phyloP scores from a whole-genome alignment of 1,140 invertebrate species.

The Anastrepha obliqua region DNA sequence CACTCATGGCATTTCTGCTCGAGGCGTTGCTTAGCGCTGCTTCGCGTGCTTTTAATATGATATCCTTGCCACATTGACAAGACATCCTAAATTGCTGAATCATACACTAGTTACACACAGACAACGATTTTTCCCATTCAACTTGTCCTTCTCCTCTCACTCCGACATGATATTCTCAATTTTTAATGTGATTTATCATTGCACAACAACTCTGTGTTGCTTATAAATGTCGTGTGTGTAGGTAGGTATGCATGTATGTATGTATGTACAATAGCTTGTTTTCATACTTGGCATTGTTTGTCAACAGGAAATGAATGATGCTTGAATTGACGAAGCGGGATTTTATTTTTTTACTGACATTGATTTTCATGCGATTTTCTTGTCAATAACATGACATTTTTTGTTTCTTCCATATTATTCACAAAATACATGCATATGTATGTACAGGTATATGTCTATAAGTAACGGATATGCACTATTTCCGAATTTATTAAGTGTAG shows the following conservation, averaged over 20 bases:
- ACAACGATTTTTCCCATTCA: not conserved
- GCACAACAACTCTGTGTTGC: not conserved
- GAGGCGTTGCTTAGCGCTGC: too few species aligned
- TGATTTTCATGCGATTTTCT: not conserved
- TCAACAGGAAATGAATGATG: slow-evolving; percentile 46
- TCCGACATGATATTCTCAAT: not conserved
- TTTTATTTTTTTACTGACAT: not conserved
- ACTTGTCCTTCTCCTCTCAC: not conserved
- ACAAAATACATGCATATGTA: not conserved
- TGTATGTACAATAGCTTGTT: not conserved
- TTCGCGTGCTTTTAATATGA: not conserved
- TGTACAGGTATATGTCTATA: not conserved
- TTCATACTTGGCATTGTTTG: slow-evolving; percentile 16
- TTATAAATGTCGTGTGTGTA: not conserved
- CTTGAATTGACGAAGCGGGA: slow-evolving; percentile 32
- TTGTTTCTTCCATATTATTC: not conserved
- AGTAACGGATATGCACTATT: not conserved
- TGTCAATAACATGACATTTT: not conserved
- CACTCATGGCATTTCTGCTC: not conserved
- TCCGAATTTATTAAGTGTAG: not conserved
- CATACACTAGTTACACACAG: not conserved
- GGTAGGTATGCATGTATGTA: not conserved
- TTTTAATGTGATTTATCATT: slow-evolving; percentile 38
- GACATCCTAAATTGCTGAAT: not conserved
- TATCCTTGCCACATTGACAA: slow-evolving; percentile 9